A percentile compares a stretch with the other conserved stretches of the same genome.
phyloP scores from a whole-genome alignment of 2,113 vertebrate genomes.

The Apeltes quadracus region DNA sequence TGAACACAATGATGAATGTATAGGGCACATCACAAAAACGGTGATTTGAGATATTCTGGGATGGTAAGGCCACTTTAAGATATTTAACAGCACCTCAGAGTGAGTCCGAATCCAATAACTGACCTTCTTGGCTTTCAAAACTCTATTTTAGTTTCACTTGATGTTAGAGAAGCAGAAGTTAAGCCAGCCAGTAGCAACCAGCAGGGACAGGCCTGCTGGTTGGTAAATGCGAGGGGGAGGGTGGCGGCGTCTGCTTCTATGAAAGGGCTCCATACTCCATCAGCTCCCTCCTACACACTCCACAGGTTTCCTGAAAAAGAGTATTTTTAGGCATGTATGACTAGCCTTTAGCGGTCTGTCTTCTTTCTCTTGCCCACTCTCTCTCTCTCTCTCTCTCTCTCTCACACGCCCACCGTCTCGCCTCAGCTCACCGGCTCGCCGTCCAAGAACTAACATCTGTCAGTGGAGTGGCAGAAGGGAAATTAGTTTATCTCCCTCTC shows the following conservation, averaged over 20 bases:
- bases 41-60: background rate
- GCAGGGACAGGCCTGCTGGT: background rate
- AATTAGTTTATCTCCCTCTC: slow-evolving; percentile 46
- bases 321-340: slow-evolving; percentile 59
- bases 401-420: slow-evolving; percentile 30
- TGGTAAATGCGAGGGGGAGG: background rate
- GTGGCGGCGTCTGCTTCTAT: slow-evolving; percentile 1
- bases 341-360: slow-evolving; percentile 26
- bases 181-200: background rate
- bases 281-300: slow-evolving; percentile 55
- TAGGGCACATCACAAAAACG: background rate
- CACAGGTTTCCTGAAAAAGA: slow-evolving; percentile 64
- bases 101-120: background rate
- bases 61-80: background rate
- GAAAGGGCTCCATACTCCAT: slow-evolving; percentile 25
- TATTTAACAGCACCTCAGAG: background rate
- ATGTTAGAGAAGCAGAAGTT: slow-evolving; percentile 15
- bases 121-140: background rate
- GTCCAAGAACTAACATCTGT: slow-evolving; percentile 55
- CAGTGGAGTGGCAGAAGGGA: slow-evolving; percentile 41
- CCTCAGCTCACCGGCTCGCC: slow-evolving; percentile 21
- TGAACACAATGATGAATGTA: background rate
- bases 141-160: slow-evolving; percentile 2
- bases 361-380: slow-evolving; percentile 9
- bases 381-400: slow-evolving; percentile 24